Conservation (phyloP, 1,140 invertebrate genomes). For the Solenopsis fugax region DNA sequence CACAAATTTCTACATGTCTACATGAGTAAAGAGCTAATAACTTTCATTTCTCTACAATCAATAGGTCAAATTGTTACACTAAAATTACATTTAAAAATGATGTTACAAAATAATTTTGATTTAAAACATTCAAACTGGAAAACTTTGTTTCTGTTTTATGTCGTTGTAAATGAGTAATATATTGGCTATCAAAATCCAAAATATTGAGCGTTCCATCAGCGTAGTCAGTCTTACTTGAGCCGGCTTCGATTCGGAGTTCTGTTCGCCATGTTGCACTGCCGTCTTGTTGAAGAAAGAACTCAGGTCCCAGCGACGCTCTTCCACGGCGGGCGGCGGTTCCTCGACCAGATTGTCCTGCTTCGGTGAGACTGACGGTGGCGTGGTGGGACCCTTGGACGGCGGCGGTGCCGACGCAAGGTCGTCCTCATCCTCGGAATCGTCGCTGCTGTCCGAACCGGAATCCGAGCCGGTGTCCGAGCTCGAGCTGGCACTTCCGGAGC, state of each 20-base stretch:
- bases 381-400: constrained; percentile 79
- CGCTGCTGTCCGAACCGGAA: constrained; percentile 86
- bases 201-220: not conserved
- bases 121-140: no score
- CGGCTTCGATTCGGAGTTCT: constrained; percentile 78
- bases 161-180: no score
- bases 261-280: constrained; percentile 75
- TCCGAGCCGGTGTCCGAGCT: constrained; percentile 87
- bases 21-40: no score
- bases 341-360: constrained; percentile 79
- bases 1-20: not conserved
- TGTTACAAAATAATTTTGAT: no score
- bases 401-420: constrained; percentile 48
- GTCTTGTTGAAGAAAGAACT: constrained; percentile 85
- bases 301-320: constrained; percentile 87
- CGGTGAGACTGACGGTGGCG: constrained; percentile 82
- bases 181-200: no score
- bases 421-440: constrained; percentile 86
- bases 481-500: constrained; percentile 83
- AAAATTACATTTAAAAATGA: no score
- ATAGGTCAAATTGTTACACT: no score
- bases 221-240: constrained; percentile 72
- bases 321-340: constrained; percentile 80
- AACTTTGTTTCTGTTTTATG: no score
- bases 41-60: no score